Conservation (phyloP, 1,140 invertebrate genomes). For the Ostrea denselamellosa region DNA sequence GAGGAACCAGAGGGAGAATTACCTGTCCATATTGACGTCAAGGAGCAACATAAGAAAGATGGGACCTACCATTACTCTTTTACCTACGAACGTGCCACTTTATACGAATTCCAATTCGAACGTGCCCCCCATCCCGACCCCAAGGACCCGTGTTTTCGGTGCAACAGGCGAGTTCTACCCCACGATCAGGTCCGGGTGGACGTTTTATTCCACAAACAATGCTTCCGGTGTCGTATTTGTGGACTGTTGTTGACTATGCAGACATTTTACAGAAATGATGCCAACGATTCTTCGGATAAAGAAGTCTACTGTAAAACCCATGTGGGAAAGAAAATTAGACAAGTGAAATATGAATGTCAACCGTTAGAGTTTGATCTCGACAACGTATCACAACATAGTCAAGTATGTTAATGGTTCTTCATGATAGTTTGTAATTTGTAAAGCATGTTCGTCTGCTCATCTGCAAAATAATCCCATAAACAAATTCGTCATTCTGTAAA, state of each 20-base stretch:
- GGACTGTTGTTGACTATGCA: slow-evolving; percentile 75
- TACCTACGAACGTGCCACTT: slow-evolving; percentile 72
- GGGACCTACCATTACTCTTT: slow-evolving; percentile 73
- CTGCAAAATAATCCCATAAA: too few species aligned
- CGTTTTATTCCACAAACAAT: slow-evolving; percentile 71
- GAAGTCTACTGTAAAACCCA: slow-evolving; percentile 74
- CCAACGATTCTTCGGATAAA: slow-evolving; percentile 65
- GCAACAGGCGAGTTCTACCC: slow-evolving; percentile 71
- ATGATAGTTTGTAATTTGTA: too few species aligned
- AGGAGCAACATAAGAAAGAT: slow-evolving; percentile 63
- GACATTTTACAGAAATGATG: slow-evolving; percentile 73
- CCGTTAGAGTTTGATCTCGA: slow-evolving; percentile 46
- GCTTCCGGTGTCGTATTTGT: slow-evolving; percentile 74
- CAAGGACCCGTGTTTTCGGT: slow-evolving; percentile 73
- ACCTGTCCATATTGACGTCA: slow-evolving; percentile 61
- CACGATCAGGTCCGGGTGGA: slow-evolving; percentile 74
- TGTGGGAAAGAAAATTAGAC: slow-evolving; percentile 72
- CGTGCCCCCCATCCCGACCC: slow-evolving; percentile 67
- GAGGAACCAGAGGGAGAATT: slow-evolving; percentile 44
- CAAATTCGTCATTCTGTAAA: too few species aligned
- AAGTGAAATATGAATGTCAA: slow-evolving; percentile 66
- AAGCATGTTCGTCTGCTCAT: background rate
- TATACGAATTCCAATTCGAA: slow-evolving; percentile 75
- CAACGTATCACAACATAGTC: slow-evolving; percentile 11
- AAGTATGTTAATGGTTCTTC: slow-evolving; percentile 7